Percentiles rank a stretch among this genome's conserved stretches.
Evolutionary conservation across 2,113 vertebrate genomes (phyloP).

Genomic region (Xyrauchen texanus): DNA sequence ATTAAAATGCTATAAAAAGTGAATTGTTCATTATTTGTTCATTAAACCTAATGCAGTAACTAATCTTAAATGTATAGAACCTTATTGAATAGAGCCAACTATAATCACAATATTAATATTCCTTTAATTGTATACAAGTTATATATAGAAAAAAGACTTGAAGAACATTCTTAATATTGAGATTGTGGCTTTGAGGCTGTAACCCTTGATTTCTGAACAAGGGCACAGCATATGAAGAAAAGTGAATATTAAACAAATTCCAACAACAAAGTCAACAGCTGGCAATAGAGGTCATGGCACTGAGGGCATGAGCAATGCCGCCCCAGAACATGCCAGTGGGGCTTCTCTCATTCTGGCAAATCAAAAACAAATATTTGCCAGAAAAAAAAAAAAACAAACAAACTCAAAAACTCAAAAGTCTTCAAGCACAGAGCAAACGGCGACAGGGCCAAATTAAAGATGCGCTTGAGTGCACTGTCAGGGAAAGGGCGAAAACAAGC

Average conservation of each 20-base stretch:
- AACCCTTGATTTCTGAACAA: too few relatives aligned
- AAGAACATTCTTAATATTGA: not conserved
- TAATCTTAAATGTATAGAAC: too few relatives aligned
- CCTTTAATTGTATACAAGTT: too few relatives aligned
- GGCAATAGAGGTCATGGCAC: constrained; percentile 77
- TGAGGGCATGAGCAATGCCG: constrained; percentile 48
- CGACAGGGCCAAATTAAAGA: constrained; percentile 64
- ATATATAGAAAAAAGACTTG: too few relatives aligned
- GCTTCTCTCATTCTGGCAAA: constrained; percentile 38
- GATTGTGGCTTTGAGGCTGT: not conserved
- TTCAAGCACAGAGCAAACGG: constrained; percentile 61
- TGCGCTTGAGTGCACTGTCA: constrained; percentile 50
- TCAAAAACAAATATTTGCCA: constrained; percentile 41
- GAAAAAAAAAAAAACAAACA: constrained; percentile 49
- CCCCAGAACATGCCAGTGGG: constrained; percentile 38
- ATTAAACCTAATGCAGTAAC: too few relatives aligned
- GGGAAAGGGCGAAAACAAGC: not conserved
- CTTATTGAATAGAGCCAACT: too few relatives aligned
- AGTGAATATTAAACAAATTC: constrained; percentile 75
- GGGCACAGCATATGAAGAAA: constrained; percentile 56
- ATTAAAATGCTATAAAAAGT: too few relatives aligned
- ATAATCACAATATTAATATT: too few relatives aligned
- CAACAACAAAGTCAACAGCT: constrained; percentile 81
- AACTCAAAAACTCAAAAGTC: constrained; percentile 64
- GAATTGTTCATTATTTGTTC: too few relatives aligned